Base-by-base conservation (phyloP, 2,888 invertebrate species). In the Phoenoteleia sp. region DNA sequence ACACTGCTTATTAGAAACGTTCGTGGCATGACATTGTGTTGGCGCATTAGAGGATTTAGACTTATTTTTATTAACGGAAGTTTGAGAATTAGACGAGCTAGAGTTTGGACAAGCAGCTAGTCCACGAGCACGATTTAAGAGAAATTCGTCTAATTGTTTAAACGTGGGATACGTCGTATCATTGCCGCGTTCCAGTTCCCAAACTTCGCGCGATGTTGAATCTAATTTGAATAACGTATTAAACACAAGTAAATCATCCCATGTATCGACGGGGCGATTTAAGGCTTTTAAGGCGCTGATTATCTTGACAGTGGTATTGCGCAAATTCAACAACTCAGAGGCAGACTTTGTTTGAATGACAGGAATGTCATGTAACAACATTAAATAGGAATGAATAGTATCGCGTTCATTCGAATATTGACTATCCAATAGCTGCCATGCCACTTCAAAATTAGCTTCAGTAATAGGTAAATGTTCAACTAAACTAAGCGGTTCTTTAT, bases 401-500 rank as follows among this genome's bases (percentile, higher is more conserved):
- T 42, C 2, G n/a, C 15, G n/a, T 7, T 42, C 15, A 42, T 42
- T 42, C n/a, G 17, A 42, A 15, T 42, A 42, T 42, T 42, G 42
- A 2, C 4, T 9, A n/a, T 42, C 15, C 1, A 42, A 7, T 4
- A 42, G 11, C 1, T 42, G 3, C 42, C 42, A 42, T 4, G 42
- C 42, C 15, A 42, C 42, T 4, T 42, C 42, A 15, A 42, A 42
- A 42, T 42, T 42, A n/a, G 67, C 79, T 0, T 27, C 76, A 5
- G 85, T 71, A 9, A 85, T 47, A 1, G 45, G 5, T n/a, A 67
- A 23, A 19, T 66, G 54, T 42, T 85, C 76, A 25, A 85, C 58
- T 6, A 77, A 36, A 25, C 23, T 49, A 7, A 17, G 42, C n/a
- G 74, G 69, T 54, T 81, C 77, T 17, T 77, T 77, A 1, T n/a